Evolutionary conservation across 2,797 vertebrate species (phyloP).

Genomic region (Phoebastria nigripes): DNA sequence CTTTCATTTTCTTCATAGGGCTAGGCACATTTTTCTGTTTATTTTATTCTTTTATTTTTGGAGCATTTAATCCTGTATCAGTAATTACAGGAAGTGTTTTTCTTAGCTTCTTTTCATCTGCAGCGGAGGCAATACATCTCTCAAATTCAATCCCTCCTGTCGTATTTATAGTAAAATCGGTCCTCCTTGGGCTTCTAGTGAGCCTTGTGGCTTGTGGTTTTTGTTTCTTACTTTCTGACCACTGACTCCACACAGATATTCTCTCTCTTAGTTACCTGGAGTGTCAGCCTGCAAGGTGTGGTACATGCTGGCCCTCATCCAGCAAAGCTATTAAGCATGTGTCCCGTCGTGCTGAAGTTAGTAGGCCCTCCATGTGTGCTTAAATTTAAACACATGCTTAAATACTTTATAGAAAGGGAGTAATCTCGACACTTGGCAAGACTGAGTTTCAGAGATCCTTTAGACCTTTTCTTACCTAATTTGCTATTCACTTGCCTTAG

Average conservation of each 20-base stretch:
- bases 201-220: neutral
- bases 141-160: neutral
- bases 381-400: constrained; percentile 11
- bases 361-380: neutral
- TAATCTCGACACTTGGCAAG: neutral
- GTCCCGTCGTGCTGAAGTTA: neutral
- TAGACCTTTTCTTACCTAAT: neutral
- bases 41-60: neutral
- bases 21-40: neutral
- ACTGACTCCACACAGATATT: neutral
- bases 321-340: neutral
- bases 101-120: neutral
- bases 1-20: neutral
- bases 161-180: neutral
- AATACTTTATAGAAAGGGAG: neutral
- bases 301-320: neutral
- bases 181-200: neutral
- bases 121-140: neutral
- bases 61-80: neutral
- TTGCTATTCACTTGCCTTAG: neutral
- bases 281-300: neutral
- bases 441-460: neutral
- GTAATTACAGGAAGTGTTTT: neutral
- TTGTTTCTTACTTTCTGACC: neutral
- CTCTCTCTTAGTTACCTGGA: neutral